Percentiles rank a stretch among this genome's conserved stretches.
Conservation (phyloP, 1,140 invertebrate genomes). For the Drosophila novamexicana region DNA sequence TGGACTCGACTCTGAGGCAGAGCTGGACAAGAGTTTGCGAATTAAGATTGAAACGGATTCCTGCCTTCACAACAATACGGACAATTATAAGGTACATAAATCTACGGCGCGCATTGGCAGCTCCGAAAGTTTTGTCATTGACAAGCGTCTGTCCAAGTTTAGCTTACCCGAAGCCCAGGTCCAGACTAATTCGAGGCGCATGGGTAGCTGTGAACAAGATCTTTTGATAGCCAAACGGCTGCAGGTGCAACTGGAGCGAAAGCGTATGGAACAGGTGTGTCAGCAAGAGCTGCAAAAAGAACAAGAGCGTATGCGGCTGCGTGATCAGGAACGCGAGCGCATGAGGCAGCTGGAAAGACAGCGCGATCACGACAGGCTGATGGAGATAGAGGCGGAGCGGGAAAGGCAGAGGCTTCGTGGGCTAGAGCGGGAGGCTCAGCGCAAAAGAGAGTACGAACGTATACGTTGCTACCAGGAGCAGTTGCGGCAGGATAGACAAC, state of each 20-base stretch:
- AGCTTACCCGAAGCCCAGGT: slow-evolving; percentile 15
- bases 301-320: slow-evolving; percentile 16
- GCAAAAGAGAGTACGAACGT: background rate
- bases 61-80: slow-evolving; percentile 49
- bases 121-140: slow-evolving; percentile 48
- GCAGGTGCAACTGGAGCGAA: slow-evolving; percentile 14
- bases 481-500: background rate
- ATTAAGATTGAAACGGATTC: slow-evolving; percentile 66
- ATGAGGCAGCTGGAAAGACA: slow-evolving; percentile 40
- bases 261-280: slow-evolving; percentile 14
- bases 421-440: slow-evolving; percentile 29
- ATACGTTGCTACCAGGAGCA: background rate
- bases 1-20: slow-evolving; percentile 24
- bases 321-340: slow-evolving; percentile 39
- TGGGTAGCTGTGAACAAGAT: background rate
- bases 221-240: slow-evolving; percentile 1
- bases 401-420: slow-evolving; percentile 30
- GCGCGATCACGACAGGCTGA: slow-evolving; percentile 39
- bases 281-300: slow-evolving; percentile 27
- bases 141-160: slow-evolving; percentile 69
- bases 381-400: slow-evolving; percentile 37
- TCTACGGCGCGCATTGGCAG: background rate
- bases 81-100: slow-evolving; percentile 10
- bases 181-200: background rate
- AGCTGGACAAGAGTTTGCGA: slow-evolving; percentile 47